A percentile compares a stretch with the other conserved stretches of the same genome.
Evolutionary conservation across 2,888 invertebrate genomes (phyloP).

Genomic region (Cephonodes hylas): DNA sequence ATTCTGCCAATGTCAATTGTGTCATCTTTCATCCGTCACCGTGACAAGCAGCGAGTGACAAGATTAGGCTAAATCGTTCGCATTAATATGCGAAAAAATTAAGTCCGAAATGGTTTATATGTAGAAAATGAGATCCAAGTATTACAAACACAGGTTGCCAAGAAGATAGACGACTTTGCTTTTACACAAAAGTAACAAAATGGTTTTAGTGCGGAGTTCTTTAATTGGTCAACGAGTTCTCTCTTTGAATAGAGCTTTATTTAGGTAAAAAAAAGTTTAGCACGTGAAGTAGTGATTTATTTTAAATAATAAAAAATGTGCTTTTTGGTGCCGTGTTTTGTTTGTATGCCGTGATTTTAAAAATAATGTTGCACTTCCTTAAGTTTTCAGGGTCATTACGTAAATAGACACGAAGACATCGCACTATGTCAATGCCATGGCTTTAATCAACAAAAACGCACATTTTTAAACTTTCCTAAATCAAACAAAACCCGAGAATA

Average conservation of each 20-base stretch:
- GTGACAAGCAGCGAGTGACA: no score
- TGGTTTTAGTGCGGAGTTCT: constrained; percentile 48
- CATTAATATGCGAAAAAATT: neutral
- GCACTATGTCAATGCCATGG: constrained; percentile 61
- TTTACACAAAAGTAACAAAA: constrained; percentile 27
- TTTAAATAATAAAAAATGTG: neutral
- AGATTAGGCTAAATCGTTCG: neutral
- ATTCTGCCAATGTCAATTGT: no score
- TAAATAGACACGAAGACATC: constrained; percentile 58
- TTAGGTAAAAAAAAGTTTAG: constrained; percentile 34
- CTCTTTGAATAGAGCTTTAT: constrained; percentile 36
- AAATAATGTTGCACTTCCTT: constrained; percentile 29
- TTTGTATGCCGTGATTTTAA: neutral
- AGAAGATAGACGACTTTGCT: neutral
- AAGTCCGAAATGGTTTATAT: neutral
- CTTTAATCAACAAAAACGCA: constrained; percentile 47
- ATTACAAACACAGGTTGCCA: neutral
- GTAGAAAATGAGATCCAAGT: neutral
- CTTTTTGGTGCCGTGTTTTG: neutral
- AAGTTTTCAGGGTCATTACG: constrained; percentile 79
- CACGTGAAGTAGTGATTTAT: neutral
- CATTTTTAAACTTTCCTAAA: constrained; percentile 62
- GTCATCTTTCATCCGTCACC: no score
- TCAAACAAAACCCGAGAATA: constrained; percentile 83
- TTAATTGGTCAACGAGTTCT: constrained; percentile 33